These are phyloP conservation scores for Arctocebus calabarensis DNA, from an alignment of 2,797 vertebrate genomes.

Conservation along the genomic window DNA sequence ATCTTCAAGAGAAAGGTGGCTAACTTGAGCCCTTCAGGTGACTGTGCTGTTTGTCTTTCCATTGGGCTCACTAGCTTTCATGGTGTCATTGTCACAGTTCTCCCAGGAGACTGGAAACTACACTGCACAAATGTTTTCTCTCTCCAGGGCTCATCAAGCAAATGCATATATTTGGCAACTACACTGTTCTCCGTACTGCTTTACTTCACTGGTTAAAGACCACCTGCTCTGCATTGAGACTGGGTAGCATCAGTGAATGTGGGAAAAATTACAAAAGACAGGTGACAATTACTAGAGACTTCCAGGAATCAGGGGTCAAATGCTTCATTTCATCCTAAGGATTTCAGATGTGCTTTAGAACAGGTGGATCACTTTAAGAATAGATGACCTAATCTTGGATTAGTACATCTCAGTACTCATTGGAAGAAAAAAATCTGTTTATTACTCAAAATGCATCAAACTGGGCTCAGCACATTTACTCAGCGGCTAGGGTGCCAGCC, in stretches of 20 bases:
- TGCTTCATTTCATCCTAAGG: background rate
- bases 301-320: background rate
- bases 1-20: conserved; percentile 47
- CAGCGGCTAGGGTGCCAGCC: too few relatives aligned
- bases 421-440: background rate
- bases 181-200: background rate
- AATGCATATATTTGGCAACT: background rate
- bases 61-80: background rate
- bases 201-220: background rate
- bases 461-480: background rate
- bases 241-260: too few relatives aligned
- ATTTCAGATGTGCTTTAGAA: background rate
- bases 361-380: background rate
- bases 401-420: background rate
- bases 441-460: background rate
- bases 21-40: conserved; percentile 38
- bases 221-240: background rate
- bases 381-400: background rate
- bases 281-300: background rate
- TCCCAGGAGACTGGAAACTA: background rate
- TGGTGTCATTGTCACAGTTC: background rate
- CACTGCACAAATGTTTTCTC: background rate
- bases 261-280: background rate
- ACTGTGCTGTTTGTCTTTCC: background rate
- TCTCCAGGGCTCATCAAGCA: background rate